A percentile compares a stretch with the other conserved stretches of the same genome.
Evolutionary conservation across 2,113 vertebrate species (phyloP).

Genomic region (Equus quagga): DNA sequence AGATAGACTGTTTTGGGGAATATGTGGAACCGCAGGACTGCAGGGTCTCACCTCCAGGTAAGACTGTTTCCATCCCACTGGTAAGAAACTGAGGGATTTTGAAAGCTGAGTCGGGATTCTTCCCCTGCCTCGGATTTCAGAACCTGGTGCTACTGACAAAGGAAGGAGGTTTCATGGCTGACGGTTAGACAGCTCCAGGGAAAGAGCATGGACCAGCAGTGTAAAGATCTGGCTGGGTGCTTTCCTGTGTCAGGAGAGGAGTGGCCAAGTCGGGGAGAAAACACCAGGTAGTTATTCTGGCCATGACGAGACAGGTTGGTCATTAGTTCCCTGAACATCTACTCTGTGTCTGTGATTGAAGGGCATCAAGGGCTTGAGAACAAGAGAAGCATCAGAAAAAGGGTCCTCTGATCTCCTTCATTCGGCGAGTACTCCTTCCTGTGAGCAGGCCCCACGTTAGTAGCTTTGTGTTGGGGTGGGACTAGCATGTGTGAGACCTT

Average conservation of each 20-base stretch:
- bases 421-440: not conserved
- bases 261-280: not conserved
- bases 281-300: not conserved
- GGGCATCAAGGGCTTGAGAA: not conserved
- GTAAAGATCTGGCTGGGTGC: not conserved
- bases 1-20: slow-evolving; percentile 81
- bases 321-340: not conserved
- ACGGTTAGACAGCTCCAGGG: not conserved
- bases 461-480: not conserved
- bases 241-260: not conserved
- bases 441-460: accelerated
- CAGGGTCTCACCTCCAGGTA: slow-evolving; percentile 73
- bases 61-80: not conserved
- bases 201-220: not conserved
- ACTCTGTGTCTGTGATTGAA: not conserved
- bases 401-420: not conserved
- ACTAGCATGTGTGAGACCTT: not conserved
- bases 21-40: slow-evolving; percentile 75
- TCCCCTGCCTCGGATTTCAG: not conserved
- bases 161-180: not conserved
- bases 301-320: not conserved
- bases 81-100: not conserved
- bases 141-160: not conserved
- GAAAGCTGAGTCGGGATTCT: not conserved
- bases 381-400: not conserved